A percentile compares a stretch with the other conserved stretches of the same genome.
These are phyloP conservation scores for Calliopsis andreniformis DNA, from an alignment of 1,140 invertebrate species.

Conservation along the genomic window DNA sequence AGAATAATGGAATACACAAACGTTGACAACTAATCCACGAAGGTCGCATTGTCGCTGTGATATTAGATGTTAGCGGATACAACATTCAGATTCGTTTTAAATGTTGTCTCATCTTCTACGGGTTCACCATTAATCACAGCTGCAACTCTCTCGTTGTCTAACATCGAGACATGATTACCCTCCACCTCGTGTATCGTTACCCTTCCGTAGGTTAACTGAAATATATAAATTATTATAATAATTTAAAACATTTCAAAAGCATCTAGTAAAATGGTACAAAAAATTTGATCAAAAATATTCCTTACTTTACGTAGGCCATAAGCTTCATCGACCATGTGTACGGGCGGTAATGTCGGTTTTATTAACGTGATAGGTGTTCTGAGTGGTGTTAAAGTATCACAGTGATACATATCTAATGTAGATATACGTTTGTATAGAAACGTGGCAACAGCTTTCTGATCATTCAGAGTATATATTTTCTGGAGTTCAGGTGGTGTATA, in stretches of 20 bases:
- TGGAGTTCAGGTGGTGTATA: slow-evolving; percentile 45
- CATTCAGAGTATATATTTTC: slow-evolving; percentile 66
- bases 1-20: no score
- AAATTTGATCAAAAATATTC: background rate
- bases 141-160: slow-evolving; percentile 85
- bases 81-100: slow-evolving; percentile 63
- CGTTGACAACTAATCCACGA: no score
- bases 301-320: slow-evolving; percentile 83
- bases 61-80: no score
- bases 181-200: slow-evolving; percentile 67
- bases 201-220: slow-evolving; percentile 71
- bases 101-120: slow-evolving; percentile 68
- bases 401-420: slow-evolving; percentile 81
- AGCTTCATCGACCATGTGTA: slow-evolving; percentile 82
- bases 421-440: slow-evolving; percentile 83
- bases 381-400: slow-evolving; percentile 67
- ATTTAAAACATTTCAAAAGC: background rate
- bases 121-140: slow-evolving; percentile 84
- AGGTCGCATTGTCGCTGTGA: no score
- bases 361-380: slow-evolving; percentile 85
- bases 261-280: no score
- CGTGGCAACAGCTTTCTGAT: slow-evolving; percentile 77
- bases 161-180: slow-evolving; percentile 87
- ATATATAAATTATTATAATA: slow-evolving; percentile 24
- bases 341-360: slow-evolving; percentile 82